A percentile compares a stretch with the other conserved stretches of the same genome.
Conservation (phyloP, 2,113 vertebrate genomes). For the Mormyrus iriodes region DNA sequence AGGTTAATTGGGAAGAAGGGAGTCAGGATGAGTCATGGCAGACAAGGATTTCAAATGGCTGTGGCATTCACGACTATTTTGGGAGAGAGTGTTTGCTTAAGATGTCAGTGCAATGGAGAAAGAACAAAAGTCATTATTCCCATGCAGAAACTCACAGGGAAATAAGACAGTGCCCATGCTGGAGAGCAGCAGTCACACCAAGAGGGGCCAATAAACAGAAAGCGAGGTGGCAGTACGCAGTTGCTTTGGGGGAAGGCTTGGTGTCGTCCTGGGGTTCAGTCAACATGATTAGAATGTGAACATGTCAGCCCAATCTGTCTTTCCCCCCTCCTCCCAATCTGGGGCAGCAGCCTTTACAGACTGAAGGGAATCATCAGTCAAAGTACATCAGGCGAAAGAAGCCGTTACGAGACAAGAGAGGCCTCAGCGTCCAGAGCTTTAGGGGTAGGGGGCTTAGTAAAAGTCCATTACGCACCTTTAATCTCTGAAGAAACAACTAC, state of each 20-base stretch:
- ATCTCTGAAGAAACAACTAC: slow-evolving; percentile 7
- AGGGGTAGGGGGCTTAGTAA: no score
- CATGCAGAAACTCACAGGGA: slow-evolving; percentile 13
- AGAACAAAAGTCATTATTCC: slow-evolving; percentile 24
- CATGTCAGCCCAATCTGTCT: slow-evolving; percentile 13
- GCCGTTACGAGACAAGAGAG: not conserved
- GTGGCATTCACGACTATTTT: slow-evolving; percentile 32
- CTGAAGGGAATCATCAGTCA: slow-evolving; percentile 5
- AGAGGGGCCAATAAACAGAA: not conserved
- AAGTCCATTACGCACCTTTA: slow-evolving; percentile 9
- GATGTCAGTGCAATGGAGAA: not conserved
- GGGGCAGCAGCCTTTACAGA: slow-evolving; percentile 15
- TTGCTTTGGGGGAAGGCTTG: slow-evolving; percentile 26
- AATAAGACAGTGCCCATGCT: not conserved
- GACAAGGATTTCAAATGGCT: slow-evolving; percentile 25
- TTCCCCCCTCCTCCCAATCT: not conserved
- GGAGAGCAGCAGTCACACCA: slow-evolving; percentile 23
- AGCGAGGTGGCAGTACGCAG: slow-evolving; percentile 5
- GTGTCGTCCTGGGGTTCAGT: slow-evolving; percentile 11
- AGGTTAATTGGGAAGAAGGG: slow-evolving; percentile 40
- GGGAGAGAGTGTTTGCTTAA: not conserved
- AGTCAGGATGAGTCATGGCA: slow-evolving; percentile 29
- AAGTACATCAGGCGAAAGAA: not conserved
- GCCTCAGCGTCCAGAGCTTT: not conserved
- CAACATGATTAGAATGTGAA: slow-evolving; percentile 23